Base-by-base conservation (phyloP, 1,140 invertebrate genomes). In the Periplaneta americana region DNA sequence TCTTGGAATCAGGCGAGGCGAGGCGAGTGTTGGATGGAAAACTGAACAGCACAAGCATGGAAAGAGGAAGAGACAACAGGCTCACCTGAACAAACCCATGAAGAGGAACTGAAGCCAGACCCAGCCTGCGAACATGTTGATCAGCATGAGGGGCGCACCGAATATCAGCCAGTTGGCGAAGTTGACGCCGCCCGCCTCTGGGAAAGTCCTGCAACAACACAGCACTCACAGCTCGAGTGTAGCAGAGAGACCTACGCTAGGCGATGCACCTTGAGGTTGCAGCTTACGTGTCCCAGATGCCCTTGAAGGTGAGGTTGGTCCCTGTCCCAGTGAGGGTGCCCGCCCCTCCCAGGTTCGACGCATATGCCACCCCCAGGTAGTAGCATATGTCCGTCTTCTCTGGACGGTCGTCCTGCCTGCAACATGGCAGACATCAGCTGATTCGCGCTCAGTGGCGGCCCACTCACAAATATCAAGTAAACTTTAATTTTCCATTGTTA, bases 261-360 rank as follows among this genome's bases (percentile, higher is more conserved):
- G n/a, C n/a, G n/a, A n/a, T n/a, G n/a, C n/a, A n/a, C n/a, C n/a
- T n/a, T n/a, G n/a, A n/a, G 48, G 22, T n/a, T 8, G 4, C 15
- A 28, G 48, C 89, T 87, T 88, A 94, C 91, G 87, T 88, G 82
- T 95, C 93, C 81, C 92, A 92, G 80, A 94, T 92, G 18, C 93
- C 94, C 86, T 95, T 96, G 82, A 97, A 93, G 1, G 96, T 95
- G 17, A 98, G 90, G 88, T 98, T 98, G 33, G 96, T 96, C 9
- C 94, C 95, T 1, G 96, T 97, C 8, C 97, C 97, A 4, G 97
- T 96, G 2, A 98, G 88, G 1, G 95, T 96, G 0, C 95, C 95
- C 74, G 94, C 95, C 9, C 97, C 97, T 6, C 97, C 97, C 39
- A 82, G 88, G 0, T 92, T 93, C 0, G 96, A 93, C 0, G 96